Evolutionary conservation across 2,113 vertebrate species (phyloP).

Genomic region (Clarias macrocephalus): DNA sequence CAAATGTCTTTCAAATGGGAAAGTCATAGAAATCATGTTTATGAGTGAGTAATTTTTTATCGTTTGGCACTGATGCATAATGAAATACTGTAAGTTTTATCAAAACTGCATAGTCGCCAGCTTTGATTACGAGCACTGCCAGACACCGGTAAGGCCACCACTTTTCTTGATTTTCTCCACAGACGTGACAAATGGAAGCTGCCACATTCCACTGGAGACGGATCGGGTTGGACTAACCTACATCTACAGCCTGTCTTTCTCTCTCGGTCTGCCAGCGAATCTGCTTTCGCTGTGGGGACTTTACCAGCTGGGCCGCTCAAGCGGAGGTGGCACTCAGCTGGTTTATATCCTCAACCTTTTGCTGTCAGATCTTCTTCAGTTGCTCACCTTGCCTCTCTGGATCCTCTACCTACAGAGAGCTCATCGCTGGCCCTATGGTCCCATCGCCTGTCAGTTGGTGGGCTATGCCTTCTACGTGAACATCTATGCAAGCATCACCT

Average conservation of each 20-base stretch:
- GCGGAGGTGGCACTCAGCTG: constrained; percentile 67
- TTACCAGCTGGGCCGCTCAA: constrained; percentile 68
- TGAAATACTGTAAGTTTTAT: not conserved
- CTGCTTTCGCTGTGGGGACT: constrained; percentile 75
- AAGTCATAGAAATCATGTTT: constrained; percentile 44
- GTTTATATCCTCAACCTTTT: constrained; percentile 77
- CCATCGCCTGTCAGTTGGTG: constrained; percentile 63
- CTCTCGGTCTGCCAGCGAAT: constrained; percentile 72
- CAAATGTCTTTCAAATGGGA: constrained; percentile 37
- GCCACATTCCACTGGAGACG: constrained; percentile 68
- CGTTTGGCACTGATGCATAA: not conserved
- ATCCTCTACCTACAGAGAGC: constrained; percentile 67
- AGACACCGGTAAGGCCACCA: not conserved
- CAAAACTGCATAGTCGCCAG: not conserved
- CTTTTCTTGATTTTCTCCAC: constrained; percentile 9
- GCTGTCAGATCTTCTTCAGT: constrained; percentile 75
- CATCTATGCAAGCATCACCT: constrained; percentile 73
- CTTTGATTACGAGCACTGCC: not conserved
- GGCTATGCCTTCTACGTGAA: constrained; percentile 74
- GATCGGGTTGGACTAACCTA: constrained; percentile 70
- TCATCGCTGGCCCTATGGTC: constrained; percentile 64
- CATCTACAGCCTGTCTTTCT: constrained; percentile 74
- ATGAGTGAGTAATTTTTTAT: constrained; percentile 41
- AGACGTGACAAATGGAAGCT: constrained; percentile 71
- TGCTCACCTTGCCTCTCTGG: constrained; percentile 75